Conservation (phyloP, 2,797 vertebrate genomes). For the Gobio occitaniae region DNA sequence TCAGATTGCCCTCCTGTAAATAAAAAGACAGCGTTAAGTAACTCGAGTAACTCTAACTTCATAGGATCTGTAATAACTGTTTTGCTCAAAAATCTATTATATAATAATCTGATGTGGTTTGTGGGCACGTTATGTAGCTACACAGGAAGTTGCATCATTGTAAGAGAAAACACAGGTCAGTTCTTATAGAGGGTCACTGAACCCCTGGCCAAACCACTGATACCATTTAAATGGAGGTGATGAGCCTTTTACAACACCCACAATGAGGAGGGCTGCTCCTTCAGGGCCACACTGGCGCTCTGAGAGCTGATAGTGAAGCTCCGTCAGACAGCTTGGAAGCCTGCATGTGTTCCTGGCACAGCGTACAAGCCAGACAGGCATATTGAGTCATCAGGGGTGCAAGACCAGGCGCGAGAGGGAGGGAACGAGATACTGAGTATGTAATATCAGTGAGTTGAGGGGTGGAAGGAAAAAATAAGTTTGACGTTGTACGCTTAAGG, state of each 20-base stretch:
- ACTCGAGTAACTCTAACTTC: not conserved
- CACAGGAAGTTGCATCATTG: not conserved
- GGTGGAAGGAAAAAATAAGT: not conserved
- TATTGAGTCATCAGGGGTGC: slow-evolving; percentile 43
- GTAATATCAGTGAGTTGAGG: slow-evolving; percentile 21
- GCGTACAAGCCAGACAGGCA: slow-evolving; percentile 41
- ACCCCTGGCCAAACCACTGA: not conserved
- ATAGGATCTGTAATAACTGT: not conserved
- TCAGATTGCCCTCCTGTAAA: slow-evolving; percentile 93
- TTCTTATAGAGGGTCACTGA: not conserved
- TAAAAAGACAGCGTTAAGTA: not conserved
- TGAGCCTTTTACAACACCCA: slow-evolving; percentile 15
- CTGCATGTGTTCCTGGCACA: slow-evolving; percentile 44
- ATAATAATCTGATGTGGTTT: not conserved
- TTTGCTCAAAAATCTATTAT: not conserved
- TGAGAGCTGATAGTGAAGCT: slow-evolving; percentile 18
- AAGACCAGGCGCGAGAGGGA: not conserved
- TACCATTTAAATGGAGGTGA: not conserved
- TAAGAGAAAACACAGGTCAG: not conserved
- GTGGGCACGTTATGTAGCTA: not conserved
- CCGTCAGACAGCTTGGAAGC: slow-evolving; percentile 41
- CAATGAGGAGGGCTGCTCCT: not conserved
- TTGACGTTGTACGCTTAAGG: slow-evolving; percentile 1
- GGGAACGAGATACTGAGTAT: not conserved
- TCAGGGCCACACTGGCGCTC: not conserved